Percentiles rank a stretch among this genome's conserved stretches.
Conservation (phyloP, 2,888 invertebrate genomes). For the Sarcophaga variegata region DNA sequence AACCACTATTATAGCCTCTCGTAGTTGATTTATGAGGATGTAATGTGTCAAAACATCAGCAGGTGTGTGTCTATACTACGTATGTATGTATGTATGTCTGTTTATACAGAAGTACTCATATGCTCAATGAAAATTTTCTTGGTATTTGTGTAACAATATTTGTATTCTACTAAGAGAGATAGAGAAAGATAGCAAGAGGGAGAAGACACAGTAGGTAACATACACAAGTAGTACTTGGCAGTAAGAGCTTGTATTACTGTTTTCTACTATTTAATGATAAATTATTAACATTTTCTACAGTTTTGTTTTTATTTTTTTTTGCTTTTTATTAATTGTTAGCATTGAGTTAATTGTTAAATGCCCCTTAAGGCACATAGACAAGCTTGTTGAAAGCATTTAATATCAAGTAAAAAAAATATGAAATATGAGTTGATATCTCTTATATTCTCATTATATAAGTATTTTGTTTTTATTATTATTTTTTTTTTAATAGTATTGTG, state of each 20-base stretch:
- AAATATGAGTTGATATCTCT: conserved; percentile 31
- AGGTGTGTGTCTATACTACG: neutral
- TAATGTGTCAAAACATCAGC: neutral
- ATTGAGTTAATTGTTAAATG: conserved; percentile 49
- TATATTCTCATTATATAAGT: neutral
- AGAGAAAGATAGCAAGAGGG: too few species aligned
- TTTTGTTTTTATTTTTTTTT: neutral
- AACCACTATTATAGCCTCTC: neutral
- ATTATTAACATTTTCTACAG: conserved; percentile 10
- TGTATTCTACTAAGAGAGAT: too few species aligned
- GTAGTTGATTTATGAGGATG: conserved; percentile 18
- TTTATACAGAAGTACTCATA: too few species aligned
- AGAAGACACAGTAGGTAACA: too few species aligned
- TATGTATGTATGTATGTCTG: too few species aligned
- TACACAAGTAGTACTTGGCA: too few species aligned
- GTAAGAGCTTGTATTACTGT: neutral
- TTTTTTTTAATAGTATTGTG: too few species aligned
- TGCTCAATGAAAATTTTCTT: too few species aligned
- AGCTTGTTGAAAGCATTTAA: conserved; percentile 37
- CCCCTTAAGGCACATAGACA: conserved; percentile 23
- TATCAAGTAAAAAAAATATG: conserved; percentile 42
- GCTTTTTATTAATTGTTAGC: conserved; percentile 10
- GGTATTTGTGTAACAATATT: too few species aligned
- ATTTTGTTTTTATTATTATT: neutral
- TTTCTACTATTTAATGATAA: conserved; percentile 9